Evolutionary conservation across 2,113 vertebrate genomes (phyloP).

Genomic region (Mionectes macconnelli): DNA sequence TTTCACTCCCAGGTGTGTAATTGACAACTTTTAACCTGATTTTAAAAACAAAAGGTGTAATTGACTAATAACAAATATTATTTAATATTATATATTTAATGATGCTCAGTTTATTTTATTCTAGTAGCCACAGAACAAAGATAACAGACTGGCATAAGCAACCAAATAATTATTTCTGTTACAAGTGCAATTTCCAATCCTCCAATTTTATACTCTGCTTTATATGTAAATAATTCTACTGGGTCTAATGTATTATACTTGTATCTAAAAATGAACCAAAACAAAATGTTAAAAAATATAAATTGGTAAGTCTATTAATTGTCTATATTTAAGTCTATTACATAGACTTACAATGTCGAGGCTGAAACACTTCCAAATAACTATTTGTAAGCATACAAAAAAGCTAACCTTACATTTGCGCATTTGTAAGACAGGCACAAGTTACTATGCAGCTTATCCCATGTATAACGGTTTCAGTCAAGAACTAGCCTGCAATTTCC

Average conservation of each 20-base stretch:
- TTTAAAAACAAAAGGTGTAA: not conserved
- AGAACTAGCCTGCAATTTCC: not conserved
- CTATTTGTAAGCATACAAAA: not conserved
- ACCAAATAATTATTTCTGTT: not conserved
- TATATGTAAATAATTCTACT: not conserved
- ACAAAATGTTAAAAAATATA: not conserved
- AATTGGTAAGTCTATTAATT: not conserved
- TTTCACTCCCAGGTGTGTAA: not conserved
- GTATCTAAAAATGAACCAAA: not conserved
- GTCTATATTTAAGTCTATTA: not conserved
- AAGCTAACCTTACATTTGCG: not conserved
- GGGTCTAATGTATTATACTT: not conserved
- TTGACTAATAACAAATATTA: not conserved
- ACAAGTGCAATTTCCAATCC: not conserved
- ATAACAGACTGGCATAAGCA: not conserved
- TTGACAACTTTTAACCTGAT: not conserved
- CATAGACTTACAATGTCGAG: not conserved
- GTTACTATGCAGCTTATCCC: not conserved
- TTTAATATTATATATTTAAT: not conserved
- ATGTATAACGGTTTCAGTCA: not conserved
- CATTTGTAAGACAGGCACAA: not conserved
- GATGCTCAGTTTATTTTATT: not conserved
- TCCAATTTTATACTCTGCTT: not conserved
- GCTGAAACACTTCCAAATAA: not conserved
- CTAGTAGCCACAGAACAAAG: not conserved